Evolutionary conservation across 2,113 vertebrate genomes (phyloP), one percentile per base, ranked within the genome.

Genomic region (Bostrychus sinensis): DNA sequence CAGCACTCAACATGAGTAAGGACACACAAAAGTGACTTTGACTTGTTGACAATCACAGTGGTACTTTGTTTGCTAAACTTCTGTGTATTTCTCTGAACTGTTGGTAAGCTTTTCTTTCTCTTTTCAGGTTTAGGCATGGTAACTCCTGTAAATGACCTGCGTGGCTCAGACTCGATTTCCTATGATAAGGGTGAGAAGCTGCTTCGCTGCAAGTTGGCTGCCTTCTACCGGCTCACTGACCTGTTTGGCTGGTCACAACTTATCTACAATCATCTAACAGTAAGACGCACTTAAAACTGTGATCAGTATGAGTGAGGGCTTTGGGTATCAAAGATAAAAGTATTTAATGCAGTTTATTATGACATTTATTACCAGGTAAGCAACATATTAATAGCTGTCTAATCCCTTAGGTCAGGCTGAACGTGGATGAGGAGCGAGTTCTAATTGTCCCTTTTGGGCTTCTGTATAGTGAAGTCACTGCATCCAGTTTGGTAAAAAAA

Each of bases 221-320:
- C 97, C 1, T 95, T 99, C 74, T 96, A 99, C 77, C 93, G 97
- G 16, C 91, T 99, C 37, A 93, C 95, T 0, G 97, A 99, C 81
- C 92, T 99, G 76, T 97, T 98, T 26, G 94, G 96, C 66, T 99
- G 97, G 97, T 97, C 97, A 32, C 94, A 98, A 87, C 95, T 99
- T 54, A 99, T 99, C 91, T 99, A 98, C 89, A 99, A 99, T 89
- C 97, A 99, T 66, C 93, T 99, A 87, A 97, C 97, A 42, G 97
- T 98, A 92, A 60, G 84, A 70, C 1, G 4, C 38, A 2, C 36
- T 36, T 36, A 32, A 32, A 32, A 7, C 3, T n/a, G n/a, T n/a
- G n/a, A n/a, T n/a, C n/a, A n/a, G n/a, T n/a, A n/a, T n/a, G n/a
- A n/a, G n/a, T n/a, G n/a, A n/a, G n/a, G n/a, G n/a, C n/a, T n/a